These are phyloP conservation scores for Pachyuromys duprasi DNA, from an alignment of 2,797 vertebrate genomes.

Conservation along the genomic window DNA sequence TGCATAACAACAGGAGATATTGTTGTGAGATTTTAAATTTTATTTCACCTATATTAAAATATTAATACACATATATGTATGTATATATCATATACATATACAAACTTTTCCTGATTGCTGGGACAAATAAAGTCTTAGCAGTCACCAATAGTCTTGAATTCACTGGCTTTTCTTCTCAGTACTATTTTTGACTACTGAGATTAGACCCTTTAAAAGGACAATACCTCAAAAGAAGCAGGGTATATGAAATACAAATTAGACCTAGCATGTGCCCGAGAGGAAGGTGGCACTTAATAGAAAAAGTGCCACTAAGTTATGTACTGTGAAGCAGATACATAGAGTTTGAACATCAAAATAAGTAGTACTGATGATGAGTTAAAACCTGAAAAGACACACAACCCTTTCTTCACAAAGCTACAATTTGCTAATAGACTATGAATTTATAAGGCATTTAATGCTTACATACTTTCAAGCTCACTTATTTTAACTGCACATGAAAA, in stretches of 20 bases:
- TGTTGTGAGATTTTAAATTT: neutral
- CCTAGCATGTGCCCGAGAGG: neutral
- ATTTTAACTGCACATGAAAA: neutral
- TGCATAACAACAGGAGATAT: neutral
- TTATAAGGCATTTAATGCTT: neutral
- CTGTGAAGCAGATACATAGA: accelerated
- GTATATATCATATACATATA: neutral
- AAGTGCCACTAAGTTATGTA: neutral
- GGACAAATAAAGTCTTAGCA: neutral
- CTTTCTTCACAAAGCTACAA: neutral
- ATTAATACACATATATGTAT: neutral
- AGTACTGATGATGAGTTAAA: neutral
- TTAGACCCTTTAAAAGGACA: neutral
- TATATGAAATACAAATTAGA: neutral
- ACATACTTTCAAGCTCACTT: neutral
- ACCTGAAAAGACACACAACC: neutral
- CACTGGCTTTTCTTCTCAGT: neutral
- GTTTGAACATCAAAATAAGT: neutral
- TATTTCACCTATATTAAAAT: neutral
- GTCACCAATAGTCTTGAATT: neutral
- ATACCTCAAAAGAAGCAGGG: neutral
- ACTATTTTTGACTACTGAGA: neutral
- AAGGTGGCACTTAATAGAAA: neutral
- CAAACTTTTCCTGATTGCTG: neutral
- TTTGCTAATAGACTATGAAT: neutral